These are phyloP conservation scores for Tenodera sinensis DNA, from an alignment of 2,888 invertebrate genomes.

Conservation along the genomic window DNA sequence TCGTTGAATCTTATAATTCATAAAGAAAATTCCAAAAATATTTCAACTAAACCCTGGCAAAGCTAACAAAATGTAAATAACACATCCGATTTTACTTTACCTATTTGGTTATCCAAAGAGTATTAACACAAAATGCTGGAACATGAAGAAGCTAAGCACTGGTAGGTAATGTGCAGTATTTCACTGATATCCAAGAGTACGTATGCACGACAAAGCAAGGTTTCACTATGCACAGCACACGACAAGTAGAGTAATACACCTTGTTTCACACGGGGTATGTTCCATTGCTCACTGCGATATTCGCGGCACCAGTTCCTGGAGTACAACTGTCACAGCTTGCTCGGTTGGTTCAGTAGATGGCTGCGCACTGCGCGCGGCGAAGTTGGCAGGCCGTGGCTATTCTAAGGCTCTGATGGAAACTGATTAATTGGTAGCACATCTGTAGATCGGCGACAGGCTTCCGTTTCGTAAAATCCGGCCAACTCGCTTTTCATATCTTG, in stretches of 20 bases:
- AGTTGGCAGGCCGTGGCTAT: neutral
- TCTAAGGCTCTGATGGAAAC: neutral
- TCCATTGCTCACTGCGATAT: neutral
- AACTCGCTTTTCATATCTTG: neutral
- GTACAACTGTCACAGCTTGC: neutral
- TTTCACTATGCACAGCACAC: neutral
- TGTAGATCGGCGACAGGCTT: neutral
- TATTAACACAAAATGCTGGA: neutral
- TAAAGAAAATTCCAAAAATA: too few species aligned
- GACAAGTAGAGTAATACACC: neutral
- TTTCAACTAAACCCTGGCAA: too few species aligned
- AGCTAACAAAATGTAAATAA: too few species aligned
- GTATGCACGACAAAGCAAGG: neutral
- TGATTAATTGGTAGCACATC: neutral
- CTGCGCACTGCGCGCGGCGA: neutral
- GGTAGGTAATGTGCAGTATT: too few species aligned
- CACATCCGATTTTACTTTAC: too few species aligned
- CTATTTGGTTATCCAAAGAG: neutral
- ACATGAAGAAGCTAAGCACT: neutral
- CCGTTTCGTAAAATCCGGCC: neutral
- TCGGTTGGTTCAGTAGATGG: neutral
- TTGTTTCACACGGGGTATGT: neutral
- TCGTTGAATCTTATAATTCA: too few species aligned
- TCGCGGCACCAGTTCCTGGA: neutral
- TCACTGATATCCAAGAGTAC: neutral